Evolutionary conservation across 1,140 invertebrate genomes (phyloP).

Genomic region (Nasonia longicornis): DNA sequence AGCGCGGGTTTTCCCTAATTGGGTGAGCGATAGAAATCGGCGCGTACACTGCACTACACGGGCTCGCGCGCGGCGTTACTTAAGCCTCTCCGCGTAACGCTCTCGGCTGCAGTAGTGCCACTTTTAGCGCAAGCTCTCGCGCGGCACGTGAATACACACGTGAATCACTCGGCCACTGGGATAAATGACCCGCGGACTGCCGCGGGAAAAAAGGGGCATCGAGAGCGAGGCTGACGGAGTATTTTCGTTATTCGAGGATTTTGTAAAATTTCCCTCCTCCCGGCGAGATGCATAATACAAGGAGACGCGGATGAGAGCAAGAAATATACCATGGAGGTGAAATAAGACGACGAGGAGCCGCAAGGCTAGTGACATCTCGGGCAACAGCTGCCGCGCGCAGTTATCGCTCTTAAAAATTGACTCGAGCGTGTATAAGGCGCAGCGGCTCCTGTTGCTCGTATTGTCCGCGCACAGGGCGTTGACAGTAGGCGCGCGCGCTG

Average conservation of each 20-base stretch:
- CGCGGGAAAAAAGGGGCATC: neutral
- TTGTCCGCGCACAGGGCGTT: constrained; percentile 7
- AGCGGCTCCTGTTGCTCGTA: neutral
- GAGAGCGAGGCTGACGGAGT: neutral
- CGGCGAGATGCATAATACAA: neutral
- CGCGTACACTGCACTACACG: neutral
- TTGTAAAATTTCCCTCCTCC: neutral
- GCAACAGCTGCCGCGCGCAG: constrained; percentile 48
- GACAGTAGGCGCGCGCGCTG: constrained; percentile 23
- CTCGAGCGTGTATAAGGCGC: neutral
- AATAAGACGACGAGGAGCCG: neutral
- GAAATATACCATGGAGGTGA: neutral
- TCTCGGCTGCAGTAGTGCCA: neutral
- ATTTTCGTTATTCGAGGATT: neutral
- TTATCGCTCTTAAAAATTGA: constrained; percentile 42
- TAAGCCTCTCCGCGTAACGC: neutral
- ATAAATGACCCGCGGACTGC: constrained; percentile 14
- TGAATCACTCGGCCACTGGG: constrained; percentile 44
- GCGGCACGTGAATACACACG: constrained; percentile 39
- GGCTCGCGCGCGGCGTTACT: neutral
- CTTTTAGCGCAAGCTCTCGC: constrained; percentile 20
- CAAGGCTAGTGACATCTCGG: constrained; percentile 50
- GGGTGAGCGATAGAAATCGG: constrained; percentile 36
- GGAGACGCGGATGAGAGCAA: neutral
- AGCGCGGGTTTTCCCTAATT: constrained; percentile 39